These are phyloP conservation scores for Corapipo altera DNA, from an alignment of 2,113 vertebrate genomes.

Conservation along the genomic window DNA sequence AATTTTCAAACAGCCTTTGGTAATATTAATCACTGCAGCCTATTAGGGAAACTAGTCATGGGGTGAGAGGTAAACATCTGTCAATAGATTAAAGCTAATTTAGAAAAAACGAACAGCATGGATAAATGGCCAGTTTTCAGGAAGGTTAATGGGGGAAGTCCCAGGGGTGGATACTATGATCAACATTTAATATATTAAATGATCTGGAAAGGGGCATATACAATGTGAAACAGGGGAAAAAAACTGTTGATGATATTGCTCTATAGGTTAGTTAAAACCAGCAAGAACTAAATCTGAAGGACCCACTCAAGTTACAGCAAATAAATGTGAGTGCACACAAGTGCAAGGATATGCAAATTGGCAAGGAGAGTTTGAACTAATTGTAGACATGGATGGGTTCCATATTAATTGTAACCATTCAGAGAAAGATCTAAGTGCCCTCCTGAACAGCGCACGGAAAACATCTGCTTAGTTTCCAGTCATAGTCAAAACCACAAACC, in stretches of 20 bases:
- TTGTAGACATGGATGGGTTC: not conserved
- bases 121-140: slow-evolving; percentile 60
- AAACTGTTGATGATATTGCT: not conserved
- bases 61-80: slow-evolving; percentile 68
- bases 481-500: slow-evolving; percentile 24
- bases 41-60: slow-evolving; percentile 62
- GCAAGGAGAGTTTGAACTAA: not conserved
- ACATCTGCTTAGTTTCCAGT: slow-evolving; percentile 58
- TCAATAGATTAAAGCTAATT: slow-evolving; percentile 70
- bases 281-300: not conserved
- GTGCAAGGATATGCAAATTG: slow-evolving; percentile 22
- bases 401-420: slow-evolving; percentile 41
- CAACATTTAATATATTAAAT: slow-evolving; percentile 65
- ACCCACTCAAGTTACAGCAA: not conserved
- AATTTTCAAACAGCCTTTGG: slow-evolving; percentile 48
- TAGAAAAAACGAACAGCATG: slow-evolving; percentile 55
- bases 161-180: slow-evolving; percentile 37
- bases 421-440: slow-evolving; percentile 40
- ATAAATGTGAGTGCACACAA: not conserved
- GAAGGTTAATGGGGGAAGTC: slow-evolving; percentile 62
- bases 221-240: not conserved
- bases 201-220: slow-evolving; percentile 46
- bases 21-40: slow-evolving; percentile 55
- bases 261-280: not conserved
- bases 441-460: not conserved